Conservation (phyloP, 2,113 vertebrate species). For the Perognathus longimembris region DNA sequence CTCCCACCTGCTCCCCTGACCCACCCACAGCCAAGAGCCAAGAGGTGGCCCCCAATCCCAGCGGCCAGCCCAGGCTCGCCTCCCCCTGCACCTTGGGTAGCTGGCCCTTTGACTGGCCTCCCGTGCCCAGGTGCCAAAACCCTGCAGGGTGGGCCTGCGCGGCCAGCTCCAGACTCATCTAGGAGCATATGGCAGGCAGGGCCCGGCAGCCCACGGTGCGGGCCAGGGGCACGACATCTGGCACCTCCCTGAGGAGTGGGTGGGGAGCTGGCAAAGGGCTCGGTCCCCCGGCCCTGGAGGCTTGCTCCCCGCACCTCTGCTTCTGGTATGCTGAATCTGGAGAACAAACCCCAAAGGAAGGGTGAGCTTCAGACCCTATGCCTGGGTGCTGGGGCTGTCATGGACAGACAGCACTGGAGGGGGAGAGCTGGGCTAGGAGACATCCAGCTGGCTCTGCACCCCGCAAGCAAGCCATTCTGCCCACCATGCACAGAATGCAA, state of each 20-base stretch:
- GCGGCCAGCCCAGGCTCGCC: not conserved
- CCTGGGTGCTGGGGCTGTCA: not conserved
- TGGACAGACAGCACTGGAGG: not conserved
- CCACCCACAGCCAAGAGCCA: conserved; percentile 49
- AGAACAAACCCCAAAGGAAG: not conserved
- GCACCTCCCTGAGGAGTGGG: conserved; percentile 69
- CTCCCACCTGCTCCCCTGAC: conserved; percentile 75
- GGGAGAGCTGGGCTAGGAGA: not conserved
- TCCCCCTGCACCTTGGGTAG: conserved; percentile 51
- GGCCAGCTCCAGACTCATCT: conserved; percentile 50
- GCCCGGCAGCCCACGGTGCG: not conserved
- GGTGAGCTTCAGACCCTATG: not conserved
- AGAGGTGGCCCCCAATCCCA: conserved; percentile 68
- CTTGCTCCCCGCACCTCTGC: conserved; percentile 1
- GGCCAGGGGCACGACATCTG: conserved; percentile 77
- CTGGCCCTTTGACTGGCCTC: conserved; percentile 65
- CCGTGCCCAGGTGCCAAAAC: conserved; percentile 70
- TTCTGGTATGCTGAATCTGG: not conserved
- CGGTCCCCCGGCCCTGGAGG: not conserved
- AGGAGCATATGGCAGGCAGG: conserved; percentile 81
- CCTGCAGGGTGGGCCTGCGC: conserved; percentile 72
- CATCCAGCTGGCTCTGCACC: not conserved
- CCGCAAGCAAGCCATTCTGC: not conserved
- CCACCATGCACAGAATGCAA: not conserved
- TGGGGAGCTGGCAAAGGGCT: conserved; percentile 74